Conservation (phyloP, 1,140 invertebrate genomes). For the Hycleus cichorii region DNA sequence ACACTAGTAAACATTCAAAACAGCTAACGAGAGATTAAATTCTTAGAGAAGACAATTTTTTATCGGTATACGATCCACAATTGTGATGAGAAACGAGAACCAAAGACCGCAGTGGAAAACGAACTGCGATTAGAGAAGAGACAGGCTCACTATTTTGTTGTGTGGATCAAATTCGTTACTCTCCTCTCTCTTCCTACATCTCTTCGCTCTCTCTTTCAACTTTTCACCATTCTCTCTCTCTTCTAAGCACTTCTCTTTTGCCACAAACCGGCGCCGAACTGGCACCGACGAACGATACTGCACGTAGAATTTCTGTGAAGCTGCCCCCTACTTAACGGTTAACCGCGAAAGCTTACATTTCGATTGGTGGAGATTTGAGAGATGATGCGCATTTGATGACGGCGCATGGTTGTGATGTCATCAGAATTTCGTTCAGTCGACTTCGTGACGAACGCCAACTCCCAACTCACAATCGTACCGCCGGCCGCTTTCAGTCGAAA, state of each 20-base stretch:
- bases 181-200: conserved; percentile 33
- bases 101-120: conserved; percentile 37
- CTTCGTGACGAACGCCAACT: conserved; percentile 7
- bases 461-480: conserved; percentile 20
- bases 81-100: too few species aligned
- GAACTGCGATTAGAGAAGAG: conserved; percentile 40
- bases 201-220: conserved; percentile 41
- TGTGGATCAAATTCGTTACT: conserved; percentile 42
- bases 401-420: conserved; percentile 30
- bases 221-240: conserved; percentile 43
- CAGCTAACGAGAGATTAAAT: conserved; percentile 1
- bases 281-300: conserved; percentile 5
- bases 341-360: conserved; percentile 27
- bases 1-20: conserved; percentile 32
- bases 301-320: conserved; percentile 30
- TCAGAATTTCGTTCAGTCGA: background rate
- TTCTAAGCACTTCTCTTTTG: conserved; percentile 35
- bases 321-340: conserved; percentile 19
- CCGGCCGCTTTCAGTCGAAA: conserved; percentile 39
- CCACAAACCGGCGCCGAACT: conserved; percentile 22
- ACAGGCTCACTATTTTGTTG: conserved; percentile 43
- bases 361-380: conserved; percentile 28
- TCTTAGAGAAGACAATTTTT: too few species aligned
- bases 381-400: conserved; percentile 19
- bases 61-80: background rate